phyloP scores from a whole-genome alignment of 1,140 invertebrate genomes.

The Cyclargus thomasi region DNA sequence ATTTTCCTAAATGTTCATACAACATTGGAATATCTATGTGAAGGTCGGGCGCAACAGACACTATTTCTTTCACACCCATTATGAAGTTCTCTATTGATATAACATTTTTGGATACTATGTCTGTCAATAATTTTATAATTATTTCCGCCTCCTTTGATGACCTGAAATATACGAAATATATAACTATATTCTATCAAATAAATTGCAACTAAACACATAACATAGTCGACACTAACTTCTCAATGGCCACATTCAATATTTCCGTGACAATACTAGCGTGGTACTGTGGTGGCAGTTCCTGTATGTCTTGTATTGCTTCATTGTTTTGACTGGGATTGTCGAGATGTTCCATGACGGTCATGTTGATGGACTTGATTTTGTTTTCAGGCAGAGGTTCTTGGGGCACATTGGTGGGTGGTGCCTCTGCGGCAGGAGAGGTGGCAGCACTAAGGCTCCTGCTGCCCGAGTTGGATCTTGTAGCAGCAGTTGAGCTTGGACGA shows the following conservation, averaged over 20 bases:
- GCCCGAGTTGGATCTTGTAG: slow-evolving; percentile 41
- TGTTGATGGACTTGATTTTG: slow-evolving; percentile 47
- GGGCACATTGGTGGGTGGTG: slow-evolving; percentile 20
- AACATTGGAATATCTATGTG: slow-evolving; percentile 66
- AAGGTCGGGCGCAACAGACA: slow-evolving; percentile 55
- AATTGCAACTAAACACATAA: no score
- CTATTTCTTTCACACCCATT: slow-evolving; percentile 48
- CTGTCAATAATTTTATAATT: slow-evolving; percentile 43
- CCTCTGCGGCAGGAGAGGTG: slow-evolving; percentile 23
- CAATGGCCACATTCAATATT: slow-evolving; percentile 51
- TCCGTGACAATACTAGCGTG: slow-evolving; percentile 54
- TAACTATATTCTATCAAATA: background rate
- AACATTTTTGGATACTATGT: slow-evolving; percentile 44
- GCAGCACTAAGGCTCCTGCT: slow-evolving; percentile 33
- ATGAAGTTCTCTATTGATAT: slow-evolving; percentile 52
- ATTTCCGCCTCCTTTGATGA: slow-evolving; percentile 43
- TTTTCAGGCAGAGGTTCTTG: slow-evolving; percentile 45
- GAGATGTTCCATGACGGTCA: slow-evolving; percentile 41
- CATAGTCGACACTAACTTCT: slow-evolving; percentile 41
- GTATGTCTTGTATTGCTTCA: slow-evolving; percentile 42
- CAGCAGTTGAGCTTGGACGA: slow-evolving; percentile 42
- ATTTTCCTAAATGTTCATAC: slow-evolving; percentile 56
- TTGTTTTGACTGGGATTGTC: slow-evolving; percentile 47
- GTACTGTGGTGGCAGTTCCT: slow-evolving; percentile 38
- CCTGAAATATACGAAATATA: slow-evolving; percentile 32